Evolutionary conservation across 2,888 invertebrate species (phyloP).

Genomic region (Podotricha telesiphe): DNA sequence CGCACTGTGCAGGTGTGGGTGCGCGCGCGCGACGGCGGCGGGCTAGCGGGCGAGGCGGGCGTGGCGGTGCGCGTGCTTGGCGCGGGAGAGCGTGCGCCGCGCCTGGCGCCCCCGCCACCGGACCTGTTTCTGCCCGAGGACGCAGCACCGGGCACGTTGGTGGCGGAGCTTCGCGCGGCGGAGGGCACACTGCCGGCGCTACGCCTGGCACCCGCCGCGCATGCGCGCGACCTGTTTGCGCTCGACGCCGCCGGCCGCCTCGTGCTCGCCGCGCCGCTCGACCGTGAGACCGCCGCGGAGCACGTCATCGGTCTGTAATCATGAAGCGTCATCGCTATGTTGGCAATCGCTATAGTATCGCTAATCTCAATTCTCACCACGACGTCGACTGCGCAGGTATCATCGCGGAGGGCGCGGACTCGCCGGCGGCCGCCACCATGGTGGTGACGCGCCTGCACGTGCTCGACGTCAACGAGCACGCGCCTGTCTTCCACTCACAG

Average conservation of each 20-base stretch:
- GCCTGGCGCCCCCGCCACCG: conserved; percentile 88
- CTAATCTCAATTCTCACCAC: background rate
- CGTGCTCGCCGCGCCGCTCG: conserved; percentile 88
- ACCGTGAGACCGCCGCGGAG: conserved; percentile 88
- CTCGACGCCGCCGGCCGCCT: conserved; percentile 89
- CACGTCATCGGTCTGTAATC: conserved; percentile 87
- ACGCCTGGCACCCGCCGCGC: conserved; percentile 45
- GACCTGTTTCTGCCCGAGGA: conserved; percentile 91
- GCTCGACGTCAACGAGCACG: conserved; percentile 95
- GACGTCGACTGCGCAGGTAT: conserved; percentile 54
- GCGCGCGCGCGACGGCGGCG: conserved; percentile 92
- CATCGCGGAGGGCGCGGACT: conserved; percentile 64
- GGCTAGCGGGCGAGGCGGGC: conserved; percentile 91
- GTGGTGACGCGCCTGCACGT: conserved; percentile 90
- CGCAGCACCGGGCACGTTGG: conserved; percentile 80
- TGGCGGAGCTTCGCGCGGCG: conserved; percentile 58
- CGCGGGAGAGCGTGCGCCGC: conserved; percentile 87
- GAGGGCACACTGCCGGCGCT: conserved; percentile 36
- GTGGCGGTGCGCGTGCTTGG: conserved; percentile 91
- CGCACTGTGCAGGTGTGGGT: conserved; percentile 94
- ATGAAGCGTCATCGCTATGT: background rate
- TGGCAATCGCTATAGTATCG: conserved; percentile 47
- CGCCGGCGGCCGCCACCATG: conserved; percentile 86
- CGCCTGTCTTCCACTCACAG: conserved; percentile 92
- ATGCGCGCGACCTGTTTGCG: conserved; percentile 76